Evolutionary conservation across 2,797 vertebrate genomes (phyloP).

Genomic region (Gouania willdenowi): DNA sequence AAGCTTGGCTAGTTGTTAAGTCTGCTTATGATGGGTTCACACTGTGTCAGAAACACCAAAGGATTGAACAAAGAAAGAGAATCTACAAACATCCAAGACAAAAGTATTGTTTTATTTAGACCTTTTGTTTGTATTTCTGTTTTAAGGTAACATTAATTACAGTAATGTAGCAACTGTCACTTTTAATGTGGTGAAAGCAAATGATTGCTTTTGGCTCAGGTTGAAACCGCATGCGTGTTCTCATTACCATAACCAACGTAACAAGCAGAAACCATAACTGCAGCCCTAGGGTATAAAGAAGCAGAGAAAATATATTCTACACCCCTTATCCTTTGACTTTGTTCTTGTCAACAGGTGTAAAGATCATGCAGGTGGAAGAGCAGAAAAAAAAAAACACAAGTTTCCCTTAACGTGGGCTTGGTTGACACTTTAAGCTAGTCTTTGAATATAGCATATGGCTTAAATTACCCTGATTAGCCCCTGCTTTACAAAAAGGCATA

Average conservation of each 20-base stretch:
- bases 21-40: constrained; percentile 33
- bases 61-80: constrained; percentile 35
- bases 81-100: constrained; percentile 30
- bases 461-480: constrained; percentile 70
- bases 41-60: constrained; percentile 10
- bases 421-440: constrained; percentile 58
- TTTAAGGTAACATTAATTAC: constrained; percentile 15
- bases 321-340: constrained; percentile 12
- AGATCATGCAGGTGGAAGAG: constrained; percentile 21
- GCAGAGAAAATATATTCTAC: neutral
- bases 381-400: constrained; percentile 30
- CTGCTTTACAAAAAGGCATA: constrained; percentile 62
- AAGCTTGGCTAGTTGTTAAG: constrained; percentile 11
- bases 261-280: neutral
- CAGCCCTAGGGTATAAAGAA: neutral
- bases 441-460: constrained; percentile 53
- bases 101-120: constrained; percentile 2
- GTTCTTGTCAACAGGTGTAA: constrained; percentile 36
- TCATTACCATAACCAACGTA: neutral
- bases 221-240: neutral
- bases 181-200: neutral
- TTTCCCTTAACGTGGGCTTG: constrained; percentile 58
- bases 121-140: constrained; percentile 20
- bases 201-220: constrained; percentile 1
- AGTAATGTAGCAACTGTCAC: neutral